phyloP scores from a whole-genome alignment of 2,797 vertebrate genomes.

The Poliocrania exsul region DNA sequence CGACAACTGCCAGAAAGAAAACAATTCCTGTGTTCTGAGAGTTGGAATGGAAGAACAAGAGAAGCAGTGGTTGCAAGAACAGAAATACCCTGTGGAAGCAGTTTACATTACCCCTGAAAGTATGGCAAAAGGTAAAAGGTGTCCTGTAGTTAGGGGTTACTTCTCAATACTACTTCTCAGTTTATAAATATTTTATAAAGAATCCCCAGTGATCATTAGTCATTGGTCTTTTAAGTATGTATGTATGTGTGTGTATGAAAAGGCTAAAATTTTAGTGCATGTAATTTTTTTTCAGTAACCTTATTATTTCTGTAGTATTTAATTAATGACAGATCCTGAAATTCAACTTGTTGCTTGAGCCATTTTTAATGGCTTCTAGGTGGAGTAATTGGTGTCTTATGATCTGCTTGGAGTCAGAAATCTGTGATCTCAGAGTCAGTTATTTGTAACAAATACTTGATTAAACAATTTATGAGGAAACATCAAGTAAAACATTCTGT shows the following conservation, averaged over 20 bases:
- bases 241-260: not conserved
- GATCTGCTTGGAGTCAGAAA: not conserved
- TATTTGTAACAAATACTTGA: not conserved
- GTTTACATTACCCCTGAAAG: conserved; percentile 46
- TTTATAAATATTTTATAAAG: not conserved
- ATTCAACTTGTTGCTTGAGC: not conserved
- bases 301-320: not conserved
- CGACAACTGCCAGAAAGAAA: conserved; percentile 71
- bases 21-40: conserved; percentile 21
- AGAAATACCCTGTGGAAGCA: conserved; percentile 47
- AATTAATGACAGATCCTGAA: not conserved
- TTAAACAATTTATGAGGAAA: not conserved
- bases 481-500: not conserved
- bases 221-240: not conserved
- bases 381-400: not conserved
- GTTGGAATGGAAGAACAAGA: conserved; percentile 63
- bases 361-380: not conserved
- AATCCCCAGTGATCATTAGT: fast-evolving
- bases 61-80: conserved; percentile 70
- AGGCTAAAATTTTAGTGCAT: not conserved
- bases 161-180: not conserved
- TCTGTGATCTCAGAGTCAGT: not conserved
- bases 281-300: not conserved
- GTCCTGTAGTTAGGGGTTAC: not conserved
- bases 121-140: conserved; percentile 70